Conservation (phyloP, 2,113 vertebrate genomes). For the Indri indri region DNA sequence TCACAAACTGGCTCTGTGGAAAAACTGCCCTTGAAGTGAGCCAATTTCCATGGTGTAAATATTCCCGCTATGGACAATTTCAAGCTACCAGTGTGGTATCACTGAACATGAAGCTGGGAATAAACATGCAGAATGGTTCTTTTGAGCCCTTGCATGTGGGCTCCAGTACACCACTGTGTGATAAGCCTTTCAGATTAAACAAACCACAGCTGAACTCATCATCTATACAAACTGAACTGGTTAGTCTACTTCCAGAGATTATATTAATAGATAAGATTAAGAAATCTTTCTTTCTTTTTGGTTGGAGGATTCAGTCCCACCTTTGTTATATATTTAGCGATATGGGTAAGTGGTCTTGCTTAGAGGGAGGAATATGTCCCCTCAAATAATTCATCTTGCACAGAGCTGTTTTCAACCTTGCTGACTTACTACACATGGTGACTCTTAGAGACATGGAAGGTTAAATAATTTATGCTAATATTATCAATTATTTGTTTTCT, state of each 20-base stretch:
- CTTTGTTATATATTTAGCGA: neutral
- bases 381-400: fast-evolving
- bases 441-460: fast-evolving
- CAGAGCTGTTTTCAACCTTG: fast-evolving
- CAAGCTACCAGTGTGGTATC: neutral
- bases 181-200: neutral
- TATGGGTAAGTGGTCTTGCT: neutral
- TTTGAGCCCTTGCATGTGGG: neutral
- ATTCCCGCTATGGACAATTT: neutral
- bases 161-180: fast-evolving
- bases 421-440: fast-evolving
- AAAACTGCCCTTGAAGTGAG: neutral
- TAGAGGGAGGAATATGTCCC: fast-evolving
- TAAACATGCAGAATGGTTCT: neutral
- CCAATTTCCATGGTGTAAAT: neutral
- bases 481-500: constrained; percentile 6
- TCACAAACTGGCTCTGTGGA: neutral
- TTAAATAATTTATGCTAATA: constrained; percentile 14
- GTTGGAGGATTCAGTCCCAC: neutral
- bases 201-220: neutral
- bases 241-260: neutral
- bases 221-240: neutral
- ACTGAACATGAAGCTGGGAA: neutral
- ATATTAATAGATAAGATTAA: neutral
- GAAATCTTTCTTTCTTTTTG: neutral